phyloP scores from a whole-genome alignment of 37 sponge, comb jelly and placozoan genomes.

The Oopsacas minuta region DNA sequence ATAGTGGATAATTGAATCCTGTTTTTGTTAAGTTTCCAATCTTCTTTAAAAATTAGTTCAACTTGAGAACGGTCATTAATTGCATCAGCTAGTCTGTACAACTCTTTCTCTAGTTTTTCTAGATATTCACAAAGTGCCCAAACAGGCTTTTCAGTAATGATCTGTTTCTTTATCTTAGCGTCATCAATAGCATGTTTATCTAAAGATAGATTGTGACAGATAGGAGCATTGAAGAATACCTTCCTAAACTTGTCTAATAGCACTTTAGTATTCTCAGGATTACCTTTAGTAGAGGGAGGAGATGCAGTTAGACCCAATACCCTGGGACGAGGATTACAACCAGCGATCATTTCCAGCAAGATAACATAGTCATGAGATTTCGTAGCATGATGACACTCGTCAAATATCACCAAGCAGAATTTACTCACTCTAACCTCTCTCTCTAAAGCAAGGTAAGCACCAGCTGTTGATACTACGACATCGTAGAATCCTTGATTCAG shows the following conservation, averaged over 20 bases:
- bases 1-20: neutral
- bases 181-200: neutral
- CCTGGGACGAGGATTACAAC: neutral
- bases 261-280: neutral
- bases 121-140: neutral
- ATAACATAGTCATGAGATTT: neutral
- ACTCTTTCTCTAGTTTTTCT: neutral
- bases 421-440: neutral
- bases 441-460: neutral
- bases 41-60: neutral
- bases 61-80: neutral
- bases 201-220: neutral
- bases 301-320: neutral
- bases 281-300: neutral
- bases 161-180: neutral
- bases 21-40: neutral
- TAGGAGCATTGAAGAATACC: neutral
- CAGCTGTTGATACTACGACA: neutral
- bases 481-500: neutral
- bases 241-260: neutral
- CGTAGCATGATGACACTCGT: slow-evolving; percentile 9
- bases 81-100: neutral
- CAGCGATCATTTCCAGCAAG: neutral
- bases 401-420: neutral
- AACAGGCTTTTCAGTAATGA: neutral